phyloP scores from a whole-genome alignment of 37 sponge, comb jelly and placozoan genomes.

The Haliclona indistincta region DNA sequence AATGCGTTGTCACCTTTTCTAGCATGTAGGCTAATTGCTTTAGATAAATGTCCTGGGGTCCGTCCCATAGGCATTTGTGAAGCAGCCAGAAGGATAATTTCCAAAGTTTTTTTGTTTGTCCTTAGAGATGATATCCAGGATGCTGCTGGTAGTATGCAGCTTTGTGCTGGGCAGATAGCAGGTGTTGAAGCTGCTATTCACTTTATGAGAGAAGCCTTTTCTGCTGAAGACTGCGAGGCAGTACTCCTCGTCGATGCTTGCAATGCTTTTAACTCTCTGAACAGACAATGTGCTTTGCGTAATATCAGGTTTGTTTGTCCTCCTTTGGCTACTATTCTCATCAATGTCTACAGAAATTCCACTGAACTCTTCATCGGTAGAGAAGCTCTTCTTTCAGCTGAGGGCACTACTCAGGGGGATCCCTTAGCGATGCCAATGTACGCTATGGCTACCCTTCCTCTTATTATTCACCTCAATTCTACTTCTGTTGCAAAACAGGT shows the following conservation, averaged over 20 bases:
- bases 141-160: conserved; percentile 24
- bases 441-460: conserved; percentile 14
- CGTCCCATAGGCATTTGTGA: no score
- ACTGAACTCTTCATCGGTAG: conserved; percentile 36
- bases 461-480: conserved; percentile 1
- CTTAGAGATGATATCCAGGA: conserved; percentile 36
- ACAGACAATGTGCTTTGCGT: conserved; percentile 23
- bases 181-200: no score
- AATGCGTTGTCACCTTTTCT: no score
- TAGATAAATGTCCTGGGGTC: no score
- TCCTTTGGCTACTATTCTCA: conserved; percentile 6
- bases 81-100: conserved; percentile 32
- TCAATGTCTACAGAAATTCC: conserved; percentile 26
- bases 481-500: conserved; percentile 3
- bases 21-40: no score
- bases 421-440: conserved; percentile 49
- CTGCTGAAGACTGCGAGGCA: conserved; percentile 15
- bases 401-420: conserved; percentile 47
- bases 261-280: conserved; percentile 45
- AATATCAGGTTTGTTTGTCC: conserved; percentile 30
- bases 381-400: conserved; percentile 21
- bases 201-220: no score
- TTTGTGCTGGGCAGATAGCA: no score
- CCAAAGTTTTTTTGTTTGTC: conserved; percentile 33
- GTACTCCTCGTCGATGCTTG: conserved; percentile 28